These are phyloP conservation scores for Fregata magnificens DNA, from an alignment of 2,113 vertebrate species.

Conservation along the genomic window DNA sequence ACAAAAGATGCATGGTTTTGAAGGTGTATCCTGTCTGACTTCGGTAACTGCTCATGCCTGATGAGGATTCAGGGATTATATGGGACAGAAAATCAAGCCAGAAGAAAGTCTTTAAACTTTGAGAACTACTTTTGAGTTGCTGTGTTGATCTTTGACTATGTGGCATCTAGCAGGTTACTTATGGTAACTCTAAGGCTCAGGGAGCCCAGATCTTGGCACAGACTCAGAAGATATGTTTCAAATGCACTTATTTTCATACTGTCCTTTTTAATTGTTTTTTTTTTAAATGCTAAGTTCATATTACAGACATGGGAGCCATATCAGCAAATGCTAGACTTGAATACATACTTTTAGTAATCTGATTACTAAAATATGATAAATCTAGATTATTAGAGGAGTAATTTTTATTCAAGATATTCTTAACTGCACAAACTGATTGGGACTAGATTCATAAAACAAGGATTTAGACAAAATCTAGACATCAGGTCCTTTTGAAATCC, in stretches of 20 bases:
- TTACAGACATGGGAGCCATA: background rate
- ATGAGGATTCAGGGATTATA: background rate
- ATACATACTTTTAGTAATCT: background rate
- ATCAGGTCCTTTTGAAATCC: background rate
- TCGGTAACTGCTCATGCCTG: background rate
- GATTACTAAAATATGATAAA: background rate
- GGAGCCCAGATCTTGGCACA: background rate
- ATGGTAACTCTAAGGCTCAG: background rate
- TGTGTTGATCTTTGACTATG: background rate
- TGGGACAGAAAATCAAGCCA: background rate
- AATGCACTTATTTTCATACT: background rate
- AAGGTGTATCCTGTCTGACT: background rate
- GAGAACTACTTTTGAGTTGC: background rate
- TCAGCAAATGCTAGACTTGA: background rate
- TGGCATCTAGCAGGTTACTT: background rate
- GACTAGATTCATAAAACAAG: background rate
- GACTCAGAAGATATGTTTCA: background rate
- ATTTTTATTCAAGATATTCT: background rate
- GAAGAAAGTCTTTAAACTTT: background rate
- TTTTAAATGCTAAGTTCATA: background rate
- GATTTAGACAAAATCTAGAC: background rate
- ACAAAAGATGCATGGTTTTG: background rate
- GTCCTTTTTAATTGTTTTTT: background rate
- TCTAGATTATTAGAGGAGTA: background rate
- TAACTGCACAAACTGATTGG: background rate